phyloP scores from a whole-genome alignment of 2,888 invertebrate species.

The Petrolisthes manimaculis region DNA sequence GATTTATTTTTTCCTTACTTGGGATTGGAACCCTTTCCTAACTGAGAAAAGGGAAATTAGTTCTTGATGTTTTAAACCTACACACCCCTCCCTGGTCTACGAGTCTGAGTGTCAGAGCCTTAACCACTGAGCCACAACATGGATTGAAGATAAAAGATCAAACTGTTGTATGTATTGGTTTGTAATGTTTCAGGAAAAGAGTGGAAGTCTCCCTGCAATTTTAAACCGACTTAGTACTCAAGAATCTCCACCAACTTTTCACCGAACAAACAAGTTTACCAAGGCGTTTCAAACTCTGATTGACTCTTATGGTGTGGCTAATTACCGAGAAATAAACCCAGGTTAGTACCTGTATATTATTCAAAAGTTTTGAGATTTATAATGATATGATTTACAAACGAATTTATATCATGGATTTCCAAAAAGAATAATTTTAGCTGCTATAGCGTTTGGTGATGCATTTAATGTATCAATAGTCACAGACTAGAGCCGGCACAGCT shows the following conservation, averaged over 20 bases:
- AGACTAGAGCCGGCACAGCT: neutral
- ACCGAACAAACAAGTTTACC: constrained; percentile 96
- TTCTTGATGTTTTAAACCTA: too few relatives aligned
- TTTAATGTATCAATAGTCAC: neutral
- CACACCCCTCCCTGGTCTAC: too few relatives aligned
- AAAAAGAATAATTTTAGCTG: neutral
- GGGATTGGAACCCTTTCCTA: neutral
- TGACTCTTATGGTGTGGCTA: constrained; percentile 95
- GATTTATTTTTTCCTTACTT: neutral
- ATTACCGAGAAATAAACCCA: constrained; percentile 97
- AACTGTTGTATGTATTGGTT: neutral
- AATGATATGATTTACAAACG: neutral
- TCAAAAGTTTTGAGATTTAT: too few relatives aligned
- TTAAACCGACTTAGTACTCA: constrained; percentile 92
- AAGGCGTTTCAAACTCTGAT: constrained; percentile 93
- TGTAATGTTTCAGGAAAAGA: constrained; percentile 76
- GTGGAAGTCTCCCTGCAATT: constrained; percentile 76
- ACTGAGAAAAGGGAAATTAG: neutral
- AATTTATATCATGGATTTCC: neutral
- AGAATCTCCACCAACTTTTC: constrained; percentile 92
- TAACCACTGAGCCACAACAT: too few relatives aligned
- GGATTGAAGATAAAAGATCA: neutral
- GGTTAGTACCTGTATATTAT: constrained; percentile 73
- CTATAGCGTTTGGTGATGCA: neutral
- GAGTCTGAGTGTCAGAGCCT: too few relatives aligned